Base-by-base conservation (phyloP, 1,140 invertebrate species). In the Listronotus oregonensis region DNA sequence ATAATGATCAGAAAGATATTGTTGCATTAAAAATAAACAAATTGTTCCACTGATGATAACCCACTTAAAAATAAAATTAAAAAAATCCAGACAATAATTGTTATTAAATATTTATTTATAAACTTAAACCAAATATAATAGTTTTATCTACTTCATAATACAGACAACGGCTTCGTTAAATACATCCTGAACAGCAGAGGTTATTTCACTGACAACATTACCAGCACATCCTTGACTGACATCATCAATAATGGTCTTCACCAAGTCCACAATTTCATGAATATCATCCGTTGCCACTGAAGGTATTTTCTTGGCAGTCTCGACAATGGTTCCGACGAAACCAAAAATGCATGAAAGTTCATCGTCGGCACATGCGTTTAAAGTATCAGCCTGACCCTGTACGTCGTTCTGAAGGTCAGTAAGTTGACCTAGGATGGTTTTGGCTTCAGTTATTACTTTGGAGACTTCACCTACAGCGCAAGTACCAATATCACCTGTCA, bases 91-190 rank as follows among this genome's bases (percentile, higher is more conserved):
- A 27, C 21, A 27, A 27, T 5, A n/a, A n/a, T 27, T 27, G 1
- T 3, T 27, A 27, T 27, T 27, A 27, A 27, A 27, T 27, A 27
- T 27, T 27, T 27, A 27, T 27, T 27, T 27, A 27, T 27, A 27
- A 27, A 27, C 21, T 1, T 27, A 27, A 27, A 27, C 21, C 1
- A 27, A 5, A 27, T 27, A 27, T 27, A 27, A 27, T 27, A 27
- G 21, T 27, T 27, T 37, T 37, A 10, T 37, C 14, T 14, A 44
- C n/a, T 44, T 14, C 1, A 2, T 44, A 7, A 49, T 27, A 21
- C 46, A 49, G 18, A 18, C 18, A 27, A 49, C 18, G 18, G 46
- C 18, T 49, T 49, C 46, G 11, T 49, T 49, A 17, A 49, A 49
- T 15, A 49, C 21, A 18, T 49, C 46, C 10, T 27, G 46, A 49